Evolutionary conservation across 2,888 invertebrate species (phyloP), one percentile per base, ranked within the genome.

Genomic region (Hyposoter didymator): DNA sequence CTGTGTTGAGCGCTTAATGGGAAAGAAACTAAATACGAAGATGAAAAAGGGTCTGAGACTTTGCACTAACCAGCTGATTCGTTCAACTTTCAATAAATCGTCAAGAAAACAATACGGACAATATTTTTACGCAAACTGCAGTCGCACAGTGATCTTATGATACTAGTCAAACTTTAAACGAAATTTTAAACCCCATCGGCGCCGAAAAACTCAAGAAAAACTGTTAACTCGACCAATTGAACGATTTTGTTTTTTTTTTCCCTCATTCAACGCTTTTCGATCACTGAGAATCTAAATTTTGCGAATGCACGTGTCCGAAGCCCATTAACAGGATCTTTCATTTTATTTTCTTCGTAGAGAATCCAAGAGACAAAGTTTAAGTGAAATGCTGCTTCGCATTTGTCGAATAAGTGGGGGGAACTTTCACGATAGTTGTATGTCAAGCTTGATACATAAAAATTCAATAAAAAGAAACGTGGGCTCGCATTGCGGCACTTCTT

Each of bases 1-100:
- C 89, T 7, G 43, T 91, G 45, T 82, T 88, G 14, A 84, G 67
- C 52, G 78, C 87, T 43, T 78, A 84, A 76, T 91, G 88, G 59
- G 72, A 19, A 49, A 59, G n/a, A 43, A 22, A n/a, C 49, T 32
- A 70, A 72, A 55, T 43, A 5, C 14, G 52, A 72, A 28, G 8
- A 47, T 39, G 39, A 10, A 1, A 8, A 39, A 39, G 8, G 39
- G 14, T 32, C 28, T 69, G 47, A 7, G 8, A 45, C 17, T 22
- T 28, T 47, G 45, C 17, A 69, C 45, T 10, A 12, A 14, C 17
- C 39, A 19, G 43, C 28, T 28, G 12, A 12, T 28, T 28, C 14
- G 12, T 43, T 67, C 22, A 47, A 69, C 12, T 45, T 47, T 47
- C n/a, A 69, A 69, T 69, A 7, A 69, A 52, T 35, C 35, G 52